Base-by-base conservation (phyloP, 1,140 invertebrate genomes). In the Hylyphantes graminicola region DNA sequence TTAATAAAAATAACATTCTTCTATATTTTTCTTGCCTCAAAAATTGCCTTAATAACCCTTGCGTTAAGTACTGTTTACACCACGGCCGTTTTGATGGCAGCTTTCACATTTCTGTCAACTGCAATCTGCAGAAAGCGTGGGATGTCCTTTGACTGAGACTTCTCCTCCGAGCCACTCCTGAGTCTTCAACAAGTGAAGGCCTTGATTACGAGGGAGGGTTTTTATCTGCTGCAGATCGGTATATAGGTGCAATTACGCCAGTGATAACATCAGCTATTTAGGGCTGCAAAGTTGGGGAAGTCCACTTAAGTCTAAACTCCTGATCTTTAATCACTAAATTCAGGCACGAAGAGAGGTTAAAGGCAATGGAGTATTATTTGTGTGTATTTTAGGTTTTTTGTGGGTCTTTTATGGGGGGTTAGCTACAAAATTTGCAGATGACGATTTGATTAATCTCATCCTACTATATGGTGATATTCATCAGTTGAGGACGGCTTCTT, bases 251-350 rank as follows among this genome's bases (percentile, higher is more conserved):
- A 83, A 83, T 83, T 83, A 83, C 72, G 63, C 57, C n/a, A 54
- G 80, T 61, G 80, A 83, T 83, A 83, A 65, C 80, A 83, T 83
- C 80, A 83, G 80, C 72, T 83, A 83, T 83, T 83, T 83, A 73
- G 63, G 80, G 55, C 80, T 55, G 80, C 72, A 74, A 83, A 83
- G 80, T 55, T 74, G 80, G 80, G 80, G 70, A 83, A 83, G 72
- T 59, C 70, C 70, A 83, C 80, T 83, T 83, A 83, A 83, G 72
- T 83, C 74, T 83, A 83, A 83, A 83, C 80, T 83, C 67, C 70
- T 67, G 80, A 83, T 83, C 80, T 83, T 83, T 83, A 83, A 83
- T 83, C 80, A 61, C 72, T 64, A 83, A 83, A 83, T 83, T 83
- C 70, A 83, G 57, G 80, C 80, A 83, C 80, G 80, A 83, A 48